Evolutionary conservation across 2,113 vertebrate species (phyloP), one percentile per base, ranked within the genome.

Genomic region (Leptocoma aspasia): DNA sequence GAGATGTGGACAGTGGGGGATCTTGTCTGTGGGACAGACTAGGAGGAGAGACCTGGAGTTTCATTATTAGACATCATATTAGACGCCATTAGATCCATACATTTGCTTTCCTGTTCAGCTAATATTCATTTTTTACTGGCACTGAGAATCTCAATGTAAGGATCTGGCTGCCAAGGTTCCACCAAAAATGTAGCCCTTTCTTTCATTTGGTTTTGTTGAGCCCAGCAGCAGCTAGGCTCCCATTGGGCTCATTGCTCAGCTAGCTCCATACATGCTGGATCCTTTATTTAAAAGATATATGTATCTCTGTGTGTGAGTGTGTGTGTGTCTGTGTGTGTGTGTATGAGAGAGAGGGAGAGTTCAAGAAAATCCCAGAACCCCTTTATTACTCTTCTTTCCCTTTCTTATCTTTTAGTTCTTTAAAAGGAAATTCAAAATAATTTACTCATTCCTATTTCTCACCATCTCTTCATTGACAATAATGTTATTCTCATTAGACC

Each of bases 401-500:
- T 80, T 82, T 73, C 64, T 76, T 65, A 24, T 57, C 10, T 70
- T 65, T 83, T n/a, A 69, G 39, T 30, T 39, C 14, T 86, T 93
- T 57, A 24, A 92, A 91, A 70, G 14, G 11, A 87, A 79, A 87
- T 82, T 49, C 47, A 86, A 77, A 93, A 80, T 60, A 50, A 70
- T 60, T 78, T 81, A 68, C 23, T 86, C 2, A 1, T 37, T 50
- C 9, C 17, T 71, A n/a, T 72, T 89, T 82, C 84, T 89, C 27
- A 42, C 52, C 22, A 4, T 65, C 77, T 79, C 23, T 80, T 92
- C 78, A 59, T 20, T 6, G 20, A 82, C 63, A 82, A 61, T 63
- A 94, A 63, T 5, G 4, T 77, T 91, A 35, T 90, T 93, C 52
- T 95, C 28, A 2, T 78, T 92, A 92, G 31, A 66, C 14, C 28